Evolutionary conservation across 2,888 invertebrate genomes (phyloP).

Genomic region (Melanchra persicariae): DNA sequence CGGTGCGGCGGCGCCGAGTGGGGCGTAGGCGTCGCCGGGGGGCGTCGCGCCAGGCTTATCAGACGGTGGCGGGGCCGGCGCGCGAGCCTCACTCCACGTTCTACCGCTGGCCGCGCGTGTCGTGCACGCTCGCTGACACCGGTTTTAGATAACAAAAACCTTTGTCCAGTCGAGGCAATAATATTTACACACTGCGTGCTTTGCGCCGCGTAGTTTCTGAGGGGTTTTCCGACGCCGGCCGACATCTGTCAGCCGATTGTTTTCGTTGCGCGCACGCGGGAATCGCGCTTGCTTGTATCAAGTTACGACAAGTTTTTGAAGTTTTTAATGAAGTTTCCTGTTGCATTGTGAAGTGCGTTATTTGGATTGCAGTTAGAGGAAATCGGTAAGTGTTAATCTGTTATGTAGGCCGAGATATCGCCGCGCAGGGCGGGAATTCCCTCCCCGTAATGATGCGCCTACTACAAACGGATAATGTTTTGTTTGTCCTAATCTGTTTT

Average conservation of each 20-base stretch:
- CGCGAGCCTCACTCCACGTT: conserved; percentile 89
- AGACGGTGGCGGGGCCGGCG: conserved; percentile 90
- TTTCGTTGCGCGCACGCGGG: conserved; percentile 87
- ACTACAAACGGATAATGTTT: conserved; percentile 45
- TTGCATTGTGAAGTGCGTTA: conserved; percentile 78
- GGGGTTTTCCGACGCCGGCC: conserved; percentile 88
- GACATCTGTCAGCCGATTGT: conserved; percentile 87
- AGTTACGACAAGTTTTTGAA: conserved; percentile 86
- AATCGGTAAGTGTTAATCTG: conserved; percentile 78
- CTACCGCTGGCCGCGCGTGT: conserved; percentile 87
- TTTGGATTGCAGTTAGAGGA: conserved; percentile 87
- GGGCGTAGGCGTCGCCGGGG: conserved; percentile 90
- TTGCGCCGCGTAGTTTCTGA: conserved; percentile 85
- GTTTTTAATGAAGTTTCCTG: conserved; percentile 74
- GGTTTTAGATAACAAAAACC: conserved; percentile 90
- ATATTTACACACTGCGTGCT: conserved; percentile 87
- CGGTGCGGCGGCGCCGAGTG: conserved; percentile 85
- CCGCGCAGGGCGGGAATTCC: conserved; percentile 43
- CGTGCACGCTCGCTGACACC: conserved; percentile 84
- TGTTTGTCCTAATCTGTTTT: conserved; percentile 47
- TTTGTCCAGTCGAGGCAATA: conserved; percentile 89
- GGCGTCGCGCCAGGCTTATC: conserved; percentile 91
- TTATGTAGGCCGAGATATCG: conserved; percentile 26
- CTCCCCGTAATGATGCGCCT: conserved; percentile 21
- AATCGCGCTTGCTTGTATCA: conserved; percentile 81